Evolutionary conservation across 2,888 invertebrate species (phyloP), one percentile per base, ranked within the genome.

Genomic region (Diaphora mendica): DNA sequence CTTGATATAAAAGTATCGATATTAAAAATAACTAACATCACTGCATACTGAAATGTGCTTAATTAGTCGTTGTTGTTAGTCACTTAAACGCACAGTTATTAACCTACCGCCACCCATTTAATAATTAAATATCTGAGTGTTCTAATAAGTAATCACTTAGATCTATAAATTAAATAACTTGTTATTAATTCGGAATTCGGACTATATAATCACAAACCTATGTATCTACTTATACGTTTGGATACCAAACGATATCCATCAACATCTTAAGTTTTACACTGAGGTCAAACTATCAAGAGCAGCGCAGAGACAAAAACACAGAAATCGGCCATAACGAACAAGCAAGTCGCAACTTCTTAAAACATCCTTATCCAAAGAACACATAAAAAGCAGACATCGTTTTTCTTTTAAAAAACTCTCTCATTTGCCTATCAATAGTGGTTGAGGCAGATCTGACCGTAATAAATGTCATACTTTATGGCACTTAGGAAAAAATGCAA

Each of bases 341-440:
- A 86, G 86, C 87, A 86, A 88, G 88, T 90, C 89, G 87, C 88
- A 91, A 92, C 90, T 91, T 90, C 91, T 91, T 91, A 92, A 92
- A 94, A 92, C 91, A 92, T 92, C 91, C 92, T 93, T 93, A 93
- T 92, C 91, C 92, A 91, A 91, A 92, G 93, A 93, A 93, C 94
- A 94, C 95, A 95, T 95, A 95, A 95, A 95, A 95, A 93, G 90
- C 95, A 95, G 95, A 95, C 95, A 95, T 94, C 95, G 95, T 95
- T 95, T 95, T 93, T 95, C 95, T 95, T 95, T 95, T 95, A 95
- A 95, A 95, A 95, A 94, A 93, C 93, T 95, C 95, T 94, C 95
- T 95, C 95, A 95, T 95, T 95, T 95, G 95, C 95, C 95, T 95
- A 95, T 95, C 95, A 95, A 95, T 95, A 95, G 95, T 95, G 95